phyloP scores from a whole-genome alignment of 2,797 vertebrate genomes.

The Myiotriccus ornatus region DNA sequence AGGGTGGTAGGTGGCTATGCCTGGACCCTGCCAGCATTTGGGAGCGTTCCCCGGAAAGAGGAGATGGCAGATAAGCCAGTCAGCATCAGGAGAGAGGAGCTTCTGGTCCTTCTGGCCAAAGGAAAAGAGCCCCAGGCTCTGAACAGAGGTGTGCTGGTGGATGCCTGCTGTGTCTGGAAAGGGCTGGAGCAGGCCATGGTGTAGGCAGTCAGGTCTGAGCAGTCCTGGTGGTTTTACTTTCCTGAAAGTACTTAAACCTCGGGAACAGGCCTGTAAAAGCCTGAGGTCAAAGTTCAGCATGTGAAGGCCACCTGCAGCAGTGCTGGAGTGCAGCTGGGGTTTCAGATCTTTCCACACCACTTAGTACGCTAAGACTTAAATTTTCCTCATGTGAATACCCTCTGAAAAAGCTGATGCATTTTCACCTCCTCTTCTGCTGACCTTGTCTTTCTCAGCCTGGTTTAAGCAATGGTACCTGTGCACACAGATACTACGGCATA shows the following conservation, averaged over 20 bases:
- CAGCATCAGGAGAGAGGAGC: background rate
- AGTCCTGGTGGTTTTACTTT: background rate
- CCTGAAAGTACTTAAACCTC: background rate
- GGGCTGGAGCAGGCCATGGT: background rate
- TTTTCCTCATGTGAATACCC: background rate
- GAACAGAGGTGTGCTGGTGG: background rate
- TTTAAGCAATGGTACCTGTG: background rate
- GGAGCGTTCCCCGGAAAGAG: background rate
- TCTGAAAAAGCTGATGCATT: background rate
- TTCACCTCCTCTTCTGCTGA: constrained; percentile 16
- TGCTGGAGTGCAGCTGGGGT: background rate
- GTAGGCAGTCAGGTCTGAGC: background rate
- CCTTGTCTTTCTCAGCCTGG: background rate
- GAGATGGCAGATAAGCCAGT: background rate
- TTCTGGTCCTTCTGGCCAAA: background rate
- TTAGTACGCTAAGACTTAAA: background rate
- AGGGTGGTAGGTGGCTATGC: background rate
- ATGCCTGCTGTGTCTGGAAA: background rate
- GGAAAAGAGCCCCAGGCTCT: background rate
- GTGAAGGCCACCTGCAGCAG: background rate
- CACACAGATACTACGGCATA: background rate
- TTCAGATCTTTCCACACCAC: background rate
- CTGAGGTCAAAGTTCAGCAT: background rate
- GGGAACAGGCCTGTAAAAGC: background rate
- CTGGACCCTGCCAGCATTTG: rapidly evolving